Base-by-base conservation (phyloP, 1,140 invertebrate species). In the Drosophila asahinai region DNA sequence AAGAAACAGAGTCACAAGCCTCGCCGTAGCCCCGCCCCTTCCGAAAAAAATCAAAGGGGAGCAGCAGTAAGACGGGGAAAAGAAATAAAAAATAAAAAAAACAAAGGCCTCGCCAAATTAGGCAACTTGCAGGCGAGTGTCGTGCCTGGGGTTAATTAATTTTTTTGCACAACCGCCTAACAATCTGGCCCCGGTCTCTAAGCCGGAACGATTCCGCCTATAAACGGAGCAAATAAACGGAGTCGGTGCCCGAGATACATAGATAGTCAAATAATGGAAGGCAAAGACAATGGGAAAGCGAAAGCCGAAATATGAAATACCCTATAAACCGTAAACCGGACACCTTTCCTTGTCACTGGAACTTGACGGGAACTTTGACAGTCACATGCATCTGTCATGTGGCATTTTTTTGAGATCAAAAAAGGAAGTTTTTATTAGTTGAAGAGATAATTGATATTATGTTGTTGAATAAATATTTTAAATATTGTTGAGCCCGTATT, bases 121-220 rank as follows among this genome's bases (percentile, higher is more conserved):
- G 75, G 75, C 63, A 78, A 78, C 62, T 59, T 59, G 62, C 40
- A 33, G 48, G 38, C 64, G 42, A 60, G 43, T 89, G 73, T 84
- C 86, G 81, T 84, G 84, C 63, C 62, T 81, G 65, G 51, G 75
- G 65, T 74, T 89, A 89, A 89, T 89, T 89, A 89, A 84, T 83
- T 86, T 86, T 86, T 89, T 78, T 61, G 73, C 81, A 89, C 77
- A 80, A 57, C 54, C 19, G 54, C 36, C 52, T 38, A 55, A 79
- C 83, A 83, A 87, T 77, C 84, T 80, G 73, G 76, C 73, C 67
- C 73, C 67, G 79, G 76, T 66, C 75, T 78, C 68, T 58, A 63
- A 72, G 66, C 66, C 68, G 42, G 67, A 59, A 51, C 67, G 67
- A 77, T 70, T 60, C 58, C 75, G 66, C 65, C 52, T 72, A 70